Conservation (phyloP, 2,113 vertebrate genomes). For the Egretta garzetta region DNA sequence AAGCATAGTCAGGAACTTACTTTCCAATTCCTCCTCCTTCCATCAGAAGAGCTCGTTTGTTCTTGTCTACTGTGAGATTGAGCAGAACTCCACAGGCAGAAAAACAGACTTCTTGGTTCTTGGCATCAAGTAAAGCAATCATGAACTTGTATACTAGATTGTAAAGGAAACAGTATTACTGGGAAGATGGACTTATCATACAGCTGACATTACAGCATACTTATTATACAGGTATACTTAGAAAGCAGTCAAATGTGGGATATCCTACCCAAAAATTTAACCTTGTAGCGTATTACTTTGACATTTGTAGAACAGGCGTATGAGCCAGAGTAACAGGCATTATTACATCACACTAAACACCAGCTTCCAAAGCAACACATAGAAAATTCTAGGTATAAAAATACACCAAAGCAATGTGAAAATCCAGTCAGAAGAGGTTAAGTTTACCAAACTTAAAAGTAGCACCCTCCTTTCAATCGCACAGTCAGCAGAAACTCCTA, state of each 20-base stretch:
- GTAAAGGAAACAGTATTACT: not conserved
- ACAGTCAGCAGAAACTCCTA: not conserved
- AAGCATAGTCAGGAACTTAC: constrained; percentile 75
- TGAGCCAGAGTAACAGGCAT: not conserved
- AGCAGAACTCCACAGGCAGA: constrained; percentile 93
- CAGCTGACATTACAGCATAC: not conserved
- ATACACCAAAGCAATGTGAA: not conserved
- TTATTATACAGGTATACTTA: not conserved
- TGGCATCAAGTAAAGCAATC: constrained; percentile 87
- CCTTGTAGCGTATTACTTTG: not conserved
- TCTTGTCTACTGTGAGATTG: constrained; percentile 85
- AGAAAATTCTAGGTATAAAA: not conserved
- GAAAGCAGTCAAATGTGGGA: not conserved
- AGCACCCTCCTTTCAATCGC: not conserved
- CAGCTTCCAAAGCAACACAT: not conserved
- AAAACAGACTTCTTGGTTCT: constrained; percentile 89
- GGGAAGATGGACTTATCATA: not conserved
- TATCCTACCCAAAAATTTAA: not conserved
- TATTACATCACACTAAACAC: not conserved
- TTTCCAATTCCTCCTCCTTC: constrained; percentile 83
- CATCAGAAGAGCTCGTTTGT: constrained; percentile 73
- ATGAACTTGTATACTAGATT: constrained; percentile 87
- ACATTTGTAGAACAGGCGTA: rapidly evolving
- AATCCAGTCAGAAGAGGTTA: not conserved
- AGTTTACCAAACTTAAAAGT: not conserved